Evolutionary conservation across 2,113 vertebrate genomes (phyloP).

Genomic region (Fregata magnificens): DNA sequence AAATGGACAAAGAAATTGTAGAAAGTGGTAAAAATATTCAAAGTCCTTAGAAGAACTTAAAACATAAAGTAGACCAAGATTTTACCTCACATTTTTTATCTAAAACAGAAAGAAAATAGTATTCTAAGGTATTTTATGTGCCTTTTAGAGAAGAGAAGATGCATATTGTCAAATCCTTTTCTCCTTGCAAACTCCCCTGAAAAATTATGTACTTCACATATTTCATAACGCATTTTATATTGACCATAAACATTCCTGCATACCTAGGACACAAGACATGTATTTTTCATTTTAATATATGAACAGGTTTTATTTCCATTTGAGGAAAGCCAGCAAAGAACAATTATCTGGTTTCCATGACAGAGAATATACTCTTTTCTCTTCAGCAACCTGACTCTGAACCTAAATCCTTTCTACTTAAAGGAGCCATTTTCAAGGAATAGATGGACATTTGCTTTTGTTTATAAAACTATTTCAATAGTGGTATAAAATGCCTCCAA

Average conservation of each 20-base stretch:
- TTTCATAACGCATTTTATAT: background rate
- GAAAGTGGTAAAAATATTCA: background rate
- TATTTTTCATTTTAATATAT: background rate
- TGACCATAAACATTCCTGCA: background rate
- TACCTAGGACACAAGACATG: background rate
- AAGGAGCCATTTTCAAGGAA: background rate
- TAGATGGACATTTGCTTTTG: background rate
- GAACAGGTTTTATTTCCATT: background rate
- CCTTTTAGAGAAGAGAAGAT: background rate
- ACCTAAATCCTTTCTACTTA: background rate
- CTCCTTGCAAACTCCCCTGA: background rate
- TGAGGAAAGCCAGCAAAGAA: background rate
- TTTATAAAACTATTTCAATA: background rate
- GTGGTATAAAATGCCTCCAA: background rate
- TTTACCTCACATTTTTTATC: background rate
- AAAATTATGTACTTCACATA: background rate
- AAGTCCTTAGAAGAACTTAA: background rate
- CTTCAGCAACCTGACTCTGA: background rate
- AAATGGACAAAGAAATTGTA: background rate
- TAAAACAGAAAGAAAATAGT: background rate
- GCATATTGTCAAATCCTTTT: background rate
- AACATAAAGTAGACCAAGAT: background rate
- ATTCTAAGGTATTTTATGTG: background rate
- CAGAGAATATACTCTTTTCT: background rate
- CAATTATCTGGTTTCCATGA: background rate